Conservation (phyloP, 2,888 invertebrate genomes). For the Rambutsinella grinnellia region DNA sequence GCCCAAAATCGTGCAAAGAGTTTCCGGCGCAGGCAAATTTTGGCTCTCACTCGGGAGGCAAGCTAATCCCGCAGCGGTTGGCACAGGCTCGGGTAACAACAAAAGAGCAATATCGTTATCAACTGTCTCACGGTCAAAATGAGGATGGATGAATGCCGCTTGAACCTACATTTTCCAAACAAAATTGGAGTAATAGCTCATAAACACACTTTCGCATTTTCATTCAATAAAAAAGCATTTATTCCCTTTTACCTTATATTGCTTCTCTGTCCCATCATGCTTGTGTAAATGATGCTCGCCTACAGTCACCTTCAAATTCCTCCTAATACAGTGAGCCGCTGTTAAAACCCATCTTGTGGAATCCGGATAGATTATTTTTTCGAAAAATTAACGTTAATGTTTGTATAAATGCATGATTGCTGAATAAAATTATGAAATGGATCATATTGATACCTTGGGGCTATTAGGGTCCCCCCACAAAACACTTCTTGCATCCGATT, state of each 20-base stretch:
- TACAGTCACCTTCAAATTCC: conserved; percentile 79
- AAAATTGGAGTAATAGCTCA: background rate
- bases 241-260: conserved; percentile 74
- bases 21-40: conserved; percentile 74
- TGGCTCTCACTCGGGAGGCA: conserved; percentile 84
- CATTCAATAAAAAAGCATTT: background rate
- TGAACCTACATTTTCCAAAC: conserved; percentile 72
- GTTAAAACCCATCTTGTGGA: conserved; percentile 91
- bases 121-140: conserved; percentile 88
- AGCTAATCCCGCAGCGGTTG: conserved; percentile 74
- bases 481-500: conserved; percentile 89
- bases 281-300: conserved; percentile 87
- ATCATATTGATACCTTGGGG: no score
- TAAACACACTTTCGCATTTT: conserved; percentile 6
- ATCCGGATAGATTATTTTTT: no score
- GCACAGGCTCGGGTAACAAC: conserved; percentile 73
- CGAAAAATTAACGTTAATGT: no score
- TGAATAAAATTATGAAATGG: no score
- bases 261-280: conserved; percentile 82
- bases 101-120: conserved; percentile 93
- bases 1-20: conserved; percentile 88
- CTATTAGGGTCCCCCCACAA: conserved; percentile 88
- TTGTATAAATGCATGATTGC: no score
- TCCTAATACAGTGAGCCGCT: conserved; percentile 80
- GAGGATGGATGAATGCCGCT: conserved; percentile 84